Evolutionary conservation across 1,140 invertebrate genomes (phyloP), one percentile per base, ranked within the genome.

Genomic region (Steinernema feltiae): DNA sequence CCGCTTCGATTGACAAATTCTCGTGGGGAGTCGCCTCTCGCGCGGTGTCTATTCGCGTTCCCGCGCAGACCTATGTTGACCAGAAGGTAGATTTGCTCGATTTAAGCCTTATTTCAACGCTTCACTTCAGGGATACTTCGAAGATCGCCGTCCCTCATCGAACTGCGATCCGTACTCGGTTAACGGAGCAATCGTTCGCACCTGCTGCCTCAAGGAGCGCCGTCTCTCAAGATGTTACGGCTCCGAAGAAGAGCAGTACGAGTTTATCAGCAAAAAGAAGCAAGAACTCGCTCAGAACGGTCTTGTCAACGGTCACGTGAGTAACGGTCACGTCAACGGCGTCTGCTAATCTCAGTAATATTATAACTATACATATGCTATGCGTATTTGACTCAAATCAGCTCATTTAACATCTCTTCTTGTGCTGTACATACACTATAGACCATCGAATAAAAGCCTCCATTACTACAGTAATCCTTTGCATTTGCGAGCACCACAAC

Each of bases 121-220:
- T 41, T 7, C 18, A 41, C 81, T 83, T 82, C 92, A 92, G 84
- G 95, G 94, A 1, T 97, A 97, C 85, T 88, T 97, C 75, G 95
- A 98, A 87, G 95, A 98, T 87, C 89, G 95, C 76, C 89, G 95
- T 84, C 95, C 95, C 15, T 91, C 94, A 1, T 94, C 94, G 77
- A 97, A 97, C 88, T 94, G 93, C 85, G 94, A 97, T 87, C 94
- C 94, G 0, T 96, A 97, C 88, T 86, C 74, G n/a, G 87, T 88
- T 30, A 87, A 87, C 17, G 86, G 53, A 63, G 53, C 53, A 3
- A 63, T 63, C 12, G 24, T 21, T 27, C 53, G 53, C 53, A 63
- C 53, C 24, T 63, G 53, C 53, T 63, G 53, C 24, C 53, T 63
- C 12, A 63, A 63, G 53, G 53, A 63, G 24, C 53, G 53, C 24